phyloP scores from a whole-genome alignment of 2,113 vertebrate species.

The Lepus americanus region DNA sequence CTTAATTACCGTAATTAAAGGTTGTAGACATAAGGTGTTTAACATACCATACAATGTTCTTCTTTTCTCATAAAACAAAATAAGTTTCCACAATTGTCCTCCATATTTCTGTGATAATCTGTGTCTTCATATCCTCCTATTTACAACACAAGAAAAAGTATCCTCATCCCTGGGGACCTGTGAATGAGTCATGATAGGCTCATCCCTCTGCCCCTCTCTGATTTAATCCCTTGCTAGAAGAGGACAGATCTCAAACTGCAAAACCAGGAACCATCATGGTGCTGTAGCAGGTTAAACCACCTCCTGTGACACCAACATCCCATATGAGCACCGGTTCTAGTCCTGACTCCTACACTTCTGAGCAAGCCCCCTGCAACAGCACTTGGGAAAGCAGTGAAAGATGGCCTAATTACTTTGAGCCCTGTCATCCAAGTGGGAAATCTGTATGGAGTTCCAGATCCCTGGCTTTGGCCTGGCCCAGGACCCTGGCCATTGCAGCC shows the following conservation, averaged over 20 bases:
- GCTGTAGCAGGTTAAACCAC: too few relatives aligned
- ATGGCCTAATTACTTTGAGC: too few relatives aligned
- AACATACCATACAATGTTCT: neutral
- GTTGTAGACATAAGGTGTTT: neutral
- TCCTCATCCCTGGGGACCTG: neutral
- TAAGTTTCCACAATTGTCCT: neutral
- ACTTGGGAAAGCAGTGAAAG: too few relatives aligned
- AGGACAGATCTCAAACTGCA: neutral
- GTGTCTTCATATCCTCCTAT: neutral
- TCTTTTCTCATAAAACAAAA: slow-evolving; percentile 44
- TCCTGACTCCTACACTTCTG: too few relatives aligned
- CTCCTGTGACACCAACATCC: too few relatives aligned
- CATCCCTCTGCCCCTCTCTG: neutral
- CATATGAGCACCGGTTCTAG: too few relatives aligned
- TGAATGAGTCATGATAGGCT: neutral
- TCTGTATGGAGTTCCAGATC: too few relatives aligned
- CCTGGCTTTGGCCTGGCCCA: too few relatives aligned
- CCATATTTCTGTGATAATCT: neutral
- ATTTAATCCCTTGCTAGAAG: neutral
- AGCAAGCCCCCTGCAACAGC: too few relatives aligned
- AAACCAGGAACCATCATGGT: too few relatives aligned
- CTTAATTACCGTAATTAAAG: neutral
- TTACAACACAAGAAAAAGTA: neutral
- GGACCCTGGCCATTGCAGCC: too few relatives aligned
- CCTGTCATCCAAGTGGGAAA: too few relatives aligned